Base-by-base conservation (phyloP, 2,888 invertebrate genomes). In the Apodemia mormo region DNA sequence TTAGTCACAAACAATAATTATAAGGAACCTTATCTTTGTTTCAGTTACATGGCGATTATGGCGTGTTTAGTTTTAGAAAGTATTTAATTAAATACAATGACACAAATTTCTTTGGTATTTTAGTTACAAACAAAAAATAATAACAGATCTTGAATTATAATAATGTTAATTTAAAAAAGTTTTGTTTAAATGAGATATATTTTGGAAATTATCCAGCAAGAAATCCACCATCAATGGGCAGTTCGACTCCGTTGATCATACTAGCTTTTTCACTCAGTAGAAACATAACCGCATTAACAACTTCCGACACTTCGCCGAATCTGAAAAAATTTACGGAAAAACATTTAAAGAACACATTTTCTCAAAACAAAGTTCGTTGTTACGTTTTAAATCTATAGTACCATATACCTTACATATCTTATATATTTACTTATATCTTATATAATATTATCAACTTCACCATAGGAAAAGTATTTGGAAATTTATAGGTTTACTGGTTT, bases 221-320 rank as follows among this genome's bases (percentile, higher is more conserved):
- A 81, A 94, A 95, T 72, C 98, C 98, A 37, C 98, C 98, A 81
- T 98, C 98, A 37, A 45, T 10, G 1, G 40, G 40, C 40, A 40
- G 40, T 40, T 40, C 40, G 40, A 40, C 40, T 40, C 40, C 40
- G 8, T 40, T 96, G 66, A 97, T 95, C 95, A 97, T 97, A 49
- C 94, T 94, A 6, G 97, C 95, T 74, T 94, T 94, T 70, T 81
- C 81, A 61, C 97, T 96, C 40, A 98, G 89, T 67, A 98, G 88
- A 85, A 95, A 98, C 22, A 96, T 79, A n/a, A 96, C 94, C 0
- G 95, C 94, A 79, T 96, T 94, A 1, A 96, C 95, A 3, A 97
- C 97, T 79, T 98, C 97, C 10, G 94, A 89, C 2, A 96, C 95
- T 84, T 97, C 97, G 84, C 94, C 88, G 87, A 95, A 94, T 68